A percentile compares a stretch with the other conserved stretches of the same genome.
phyloP scores from a whole-genome alignment of 2,113 vertebrate species.

The Psilopsiagon aymara region DNA sequence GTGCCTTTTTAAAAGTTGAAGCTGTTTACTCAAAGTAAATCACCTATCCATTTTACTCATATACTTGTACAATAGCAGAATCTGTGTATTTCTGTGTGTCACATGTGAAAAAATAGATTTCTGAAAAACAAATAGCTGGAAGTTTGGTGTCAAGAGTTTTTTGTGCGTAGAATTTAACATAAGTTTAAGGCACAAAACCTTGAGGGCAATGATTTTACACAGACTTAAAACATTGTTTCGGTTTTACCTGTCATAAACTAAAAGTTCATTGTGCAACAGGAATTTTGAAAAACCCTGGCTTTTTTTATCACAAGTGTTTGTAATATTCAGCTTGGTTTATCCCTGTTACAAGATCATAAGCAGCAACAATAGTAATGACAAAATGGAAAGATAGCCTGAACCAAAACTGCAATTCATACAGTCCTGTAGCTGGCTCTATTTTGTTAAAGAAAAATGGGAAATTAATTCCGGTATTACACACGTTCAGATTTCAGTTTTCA shows the following conservation, averaged over 20 bases:
- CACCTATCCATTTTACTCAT: not conserved
- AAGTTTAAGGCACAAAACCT: not conserved
- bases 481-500: slow-evolving; percentile 45
- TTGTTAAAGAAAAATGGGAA: slow-evolving; percentile 17
- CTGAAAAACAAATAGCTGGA: not conserved
- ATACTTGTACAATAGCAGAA: not conserved
- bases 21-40: not conserved
- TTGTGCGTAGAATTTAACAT: not conserved
- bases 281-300: not conserved
- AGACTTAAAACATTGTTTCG: not conserved
- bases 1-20: not conserved
- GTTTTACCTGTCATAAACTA: not conserved
- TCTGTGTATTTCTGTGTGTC: not conserved
- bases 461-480: slow-evolving; percentile 14
- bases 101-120: not conserved
- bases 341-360: not conserved
- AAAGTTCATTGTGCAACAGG: not conserved
- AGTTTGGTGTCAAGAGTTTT: not conserved
- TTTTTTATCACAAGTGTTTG: not conserved
- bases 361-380: not conserved
- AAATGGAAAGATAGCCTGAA: not conserved
- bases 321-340: not conserved
- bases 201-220: not conserved
- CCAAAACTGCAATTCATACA: not conserved
- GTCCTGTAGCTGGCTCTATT: not conserved